Conservation (phyloP, 2,888 invertebrate species). For the Sarcophaga rosellei region DNA sequence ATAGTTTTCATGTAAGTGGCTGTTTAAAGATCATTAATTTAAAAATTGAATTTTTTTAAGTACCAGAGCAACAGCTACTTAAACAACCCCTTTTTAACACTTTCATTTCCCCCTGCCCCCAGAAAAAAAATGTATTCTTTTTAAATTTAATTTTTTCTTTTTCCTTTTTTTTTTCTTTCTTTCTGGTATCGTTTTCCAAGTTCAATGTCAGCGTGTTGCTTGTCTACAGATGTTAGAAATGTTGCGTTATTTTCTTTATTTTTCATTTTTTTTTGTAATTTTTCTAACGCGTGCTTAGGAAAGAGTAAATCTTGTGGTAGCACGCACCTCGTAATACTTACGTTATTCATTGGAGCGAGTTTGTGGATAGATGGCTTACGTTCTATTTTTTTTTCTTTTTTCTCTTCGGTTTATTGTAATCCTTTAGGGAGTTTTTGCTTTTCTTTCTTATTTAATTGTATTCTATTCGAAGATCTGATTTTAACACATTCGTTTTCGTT, state of each 20-base stretch:
- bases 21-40: slow-evolving; percentile 55
- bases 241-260: not conserved
- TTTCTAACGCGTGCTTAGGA: slow-evolving; percentile 33
- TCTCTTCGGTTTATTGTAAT: slow-evolving; percentile 15
- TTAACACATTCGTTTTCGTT: slow-evolving; percentile 44
- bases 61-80: slow-evolving; percentile 10
- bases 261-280: slow-evolving; percentile 36
- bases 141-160: not conserved
- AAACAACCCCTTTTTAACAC: slow-evolving; percentile 64
- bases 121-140: not conserved
- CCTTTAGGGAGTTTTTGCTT: slow-evolving; percentile 28
- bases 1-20: slow-evolving; percentile 48
- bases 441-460: slow-evolving; percentile 31
- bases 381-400: not conserved
- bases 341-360: not conserved
- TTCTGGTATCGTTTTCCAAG: slow-evolving; percentile 48
- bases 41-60: slow-evolving; percentile 28
- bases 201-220: slow-evolving; percentile 54
- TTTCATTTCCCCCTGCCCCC: slow-evolving; percentile 9
- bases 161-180: slow-evolving; percentile 15
- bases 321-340: slow-evolving; percentile 30
- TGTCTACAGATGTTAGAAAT: slow-evolving; percentile 7
- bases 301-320: slow-evolving; percentile 57
- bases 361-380: not conserved
- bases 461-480: slow-evolving; percentile 38